These are phyloP conservation scores for Caenorhabditis auriculariae DNA, from an alignment of 2,888 invertebrate species.

Conservation along the genomic window DNA sequence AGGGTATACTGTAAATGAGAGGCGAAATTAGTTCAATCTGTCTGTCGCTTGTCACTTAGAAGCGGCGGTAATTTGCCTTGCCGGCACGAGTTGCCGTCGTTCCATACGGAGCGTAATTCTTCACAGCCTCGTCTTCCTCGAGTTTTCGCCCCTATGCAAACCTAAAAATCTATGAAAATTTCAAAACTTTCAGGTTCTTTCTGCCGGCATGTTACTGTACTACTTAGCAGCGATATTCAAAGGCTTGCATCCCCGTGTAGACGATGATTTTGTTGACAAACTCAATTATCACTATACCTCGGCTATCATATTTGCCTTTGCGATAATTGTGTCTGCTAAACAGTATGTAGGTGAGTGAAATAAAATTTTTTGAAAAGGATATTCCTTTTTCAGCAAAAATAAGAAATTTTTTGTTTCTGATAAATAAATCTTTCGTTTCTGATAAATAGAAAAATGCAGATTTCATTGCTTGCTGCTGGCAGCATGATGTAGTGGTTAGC, in stretches of 20 bases:
- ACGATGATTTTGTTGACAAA: constrained; percentile 64
- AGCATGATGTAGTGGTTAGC: too few species aligned
- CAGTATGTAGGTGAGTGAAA: constrained; percentile 61
- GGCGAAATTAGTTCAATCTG: constrained; percentile 42
- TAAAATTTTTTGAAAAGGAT: background rate
- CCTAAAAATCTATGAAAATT: constrained; percentile 12
- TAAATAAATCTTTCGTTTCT: too few species aligned
- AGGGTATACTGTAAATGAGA: too few species aligned
- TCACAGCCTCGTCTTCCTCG: background rate
- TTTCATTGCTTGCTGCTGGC: too few species aligned
- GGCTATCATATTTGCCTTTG: constrained; percentile 64
- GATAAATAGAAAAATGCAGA: too few species aligned
- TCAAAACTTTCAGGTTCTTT: constrained; percentile 58
- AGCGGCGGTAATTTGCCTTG: constrained; percentile 17
- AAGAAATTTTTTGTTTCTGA: background rate
- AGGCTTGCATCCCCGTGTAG: constrained; percentile 63
- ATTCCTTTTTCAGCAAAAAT: background rate
- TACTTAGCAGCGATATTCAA: constrained; percentile 64
- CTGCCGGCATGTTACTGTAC: constrained; percentile 63
- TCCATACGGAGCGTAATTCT: background rate
- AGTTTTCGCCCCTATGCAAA: background rate
- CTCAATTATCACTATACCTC: constrained; percentile 64
- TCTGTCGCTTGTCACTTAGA: constrained; percentile 34
- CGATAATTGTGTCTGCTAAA: constrained; percentile 65
- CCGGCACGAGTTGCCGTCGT: too few species aligned